Base-by-base conservation (phyloP, 1,140 invertebrate species). In the Drosophila lini region DNA sequence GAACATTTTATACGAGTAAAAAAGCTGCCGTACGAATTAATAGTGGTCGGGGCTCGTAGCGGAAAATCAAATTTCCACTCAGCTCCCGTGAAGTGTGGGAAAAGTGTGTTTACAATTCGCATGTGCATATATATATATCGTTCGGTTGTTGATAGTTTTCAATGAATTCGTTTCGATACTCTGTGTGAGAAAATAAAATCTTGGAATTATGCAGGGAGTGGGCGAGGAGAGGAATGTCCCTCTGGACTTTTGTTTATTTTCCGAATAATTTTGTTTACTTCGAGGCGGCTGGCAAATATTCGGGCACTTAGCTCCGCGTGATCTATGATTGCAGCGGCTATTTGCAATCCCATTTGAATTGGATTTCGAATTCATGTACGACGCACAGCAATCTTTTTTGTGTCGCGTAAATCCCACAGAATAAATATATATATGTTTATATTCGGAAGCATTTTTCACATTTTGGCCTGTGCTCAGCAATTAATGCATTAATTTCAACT, bases 401-500 rank as follows among this genome's bases (percentile, higher is more conserved):
- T 69, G 69, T 75, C 59, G 57, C 44, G 36, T 44, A 78, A 52
- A 78, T 68, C 45, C 45, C 45, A 34, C n/a, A 34, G 25, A 16
- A 15, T 42, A 47, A 8, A 40, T 47, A 45, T 56, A 22, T 28
- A 11, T 41, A 41, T 41, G 40, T 41, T 41, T 38, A 15, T 48
- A 32, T 34, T 75, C 40, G 40, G 7, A 19, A 34, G 15, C 38
- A 48, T 63, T 42, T 74, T 50, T 57, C 53, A 64, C 28, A 42
- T 75, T 50, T 74, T 41, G 59, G 60, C 60, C 47, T 31, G 38
- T 58, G 53, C 40, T 55, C 41, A 44, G 60, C 45, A 76, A 88
- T 88, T 78, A 85, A 88, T 70, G 65, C 59, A 85, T 85, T 85
- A 47, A 85, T 85, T 65, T 53, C 19, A 55, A 50, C 31, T 85